A percentile compares a stretch with the other conserved stretches of the same genome.
Evolutionary conservation across 2,113 vertebrate species (phyloP).

Genomic region (Melanostigma gelatinosum): DNA sequence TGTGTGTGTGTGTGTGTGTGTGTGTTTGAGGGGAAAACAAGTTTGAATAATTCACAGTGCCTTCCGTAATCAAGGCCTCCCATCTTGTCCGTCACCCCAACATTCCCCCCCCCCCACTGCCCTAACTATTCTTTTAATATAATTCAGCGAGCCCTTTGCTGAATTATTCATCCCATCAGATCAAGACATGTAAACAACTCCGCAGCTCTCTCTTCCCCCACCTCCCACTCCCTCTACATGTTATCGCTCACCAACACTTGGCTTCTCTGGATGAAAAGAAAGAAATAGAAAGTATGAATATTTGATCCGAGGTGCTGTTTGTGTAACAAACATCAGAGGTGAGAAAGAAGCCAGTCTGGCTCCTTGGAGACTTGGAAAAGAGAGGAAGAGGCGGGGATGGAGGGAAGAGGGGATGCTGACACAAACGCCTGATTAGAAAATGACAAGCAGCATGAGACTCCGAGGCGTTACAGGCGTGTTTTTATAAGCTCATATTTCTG

Average conservation of each 20-base stretch:
- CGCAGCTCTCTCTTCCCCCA: slow-evolving; percentile 36
- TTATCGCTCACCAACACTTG: slow-evolving; percentile 77
- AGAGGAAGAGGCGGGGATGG: neutral
- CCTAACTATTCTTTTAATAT: slow-evolving; percentile 65
- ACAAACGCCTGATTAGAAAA: slow-evolving; percentile 42
- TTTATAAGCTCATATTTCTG: slow-evolving; percentile 28
- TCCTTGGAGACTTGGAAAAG: slow-evolving; percentile 23
- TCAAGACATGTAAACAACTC: slow-evolving; percentile 74
- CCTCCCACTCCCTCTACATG: slow-evolving; percentile 56
- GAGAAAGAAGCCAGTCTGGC: slow-evolving; percentile 52
- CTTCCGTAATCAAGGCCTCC: slow-evolving; percentile 30
- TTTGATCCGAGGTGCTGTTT: slow-evolving; percentile 72
- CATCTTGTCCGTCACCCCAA: slow-evolving; percentile 12
- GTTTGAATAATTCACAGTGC: slow-evolving; percentile 62
- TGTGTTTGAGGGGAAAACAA: neutral
- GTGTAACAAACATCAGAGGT: slow-evolving; percentile 72
- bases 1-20: too few species aligned
- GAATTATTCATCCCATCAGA: slow-evolving; percentile 79
- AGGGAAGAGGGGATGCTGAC: slow-evolving; percentile 28
- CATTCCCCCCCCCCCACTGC: neutral
- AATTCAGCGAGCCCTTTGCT: slow-evolving; percentile 57
- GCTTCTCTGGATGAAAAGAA: slow-evolving; percentile 43
- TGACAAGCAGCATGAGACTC: slow-evolving; percentile 29
- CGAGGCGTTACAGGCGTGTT: neutral
- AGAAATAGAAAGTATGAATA: slow-evolving; percentile 31